These are phyloP conservation scores for Peromyscus melanophrys DNA, from an alignment of 2,797 vertebrate species.

Conservation along the genomic window DNA sequence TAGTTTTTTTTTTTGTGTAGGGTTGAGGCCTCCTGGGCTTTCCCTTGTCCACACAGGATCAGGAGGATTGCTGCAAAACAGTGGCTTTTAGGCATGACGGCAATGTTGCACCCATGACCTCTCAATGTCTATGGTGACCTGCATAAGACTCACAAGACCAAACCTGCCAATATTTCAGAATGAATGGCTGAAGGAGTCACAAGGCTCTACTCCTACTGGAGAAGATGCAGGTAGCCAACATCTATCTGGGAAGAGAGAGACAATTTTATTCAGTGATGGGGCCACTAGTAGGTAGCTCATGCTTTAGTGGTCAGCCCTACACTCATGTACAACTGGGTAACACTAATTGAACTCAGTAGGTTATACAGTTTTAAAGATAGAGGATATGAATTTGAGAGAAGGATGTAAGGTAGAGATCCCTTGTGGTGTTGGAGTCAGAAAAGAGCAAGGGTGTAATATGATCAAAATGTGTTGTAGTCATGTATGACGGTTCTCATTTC, in stretches of 20 bases:
- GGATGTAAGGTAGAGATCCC: neutral
- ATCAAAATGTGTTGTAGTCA: too few relatives aligned
- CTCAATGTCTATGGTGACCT: neutral
- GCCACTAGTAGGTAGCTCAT: too few relatives aligned
- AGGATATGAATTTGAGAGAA: constrained; percentile 33
- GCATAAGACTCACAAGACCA: neutral
- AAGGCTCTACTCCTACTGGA: neutral
- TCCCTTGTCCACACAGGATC: neutral
- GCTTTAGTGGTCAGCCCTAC: neutral
- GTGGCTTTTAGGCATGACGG: neutral
- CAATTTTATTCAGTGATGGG: neutral
- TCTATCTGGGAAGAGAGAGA: neutral
- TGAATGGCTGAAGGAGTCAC: neutral
- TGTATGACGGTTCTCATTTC: neutral
- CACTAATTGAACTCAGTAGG: neutral
- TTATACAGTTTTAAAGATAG: neutral
- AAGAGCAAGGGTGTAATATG: neutral
- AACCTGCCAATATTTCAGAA: neutral
- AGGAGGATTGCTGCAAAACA: neutral
- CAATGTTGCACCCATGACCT: neutral
- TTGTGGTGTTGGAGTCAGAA: neutral
- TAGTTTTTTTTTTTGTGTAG: neutral
- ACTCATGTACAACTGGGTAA: neutral
- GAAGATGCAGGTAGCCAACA: neutral
- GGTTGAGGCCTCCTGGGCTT: neutral